Base-by-base conservation (phyloP, 2,113 vertebrate genomes). In the Hemibagrus wyckioides region DNA sequence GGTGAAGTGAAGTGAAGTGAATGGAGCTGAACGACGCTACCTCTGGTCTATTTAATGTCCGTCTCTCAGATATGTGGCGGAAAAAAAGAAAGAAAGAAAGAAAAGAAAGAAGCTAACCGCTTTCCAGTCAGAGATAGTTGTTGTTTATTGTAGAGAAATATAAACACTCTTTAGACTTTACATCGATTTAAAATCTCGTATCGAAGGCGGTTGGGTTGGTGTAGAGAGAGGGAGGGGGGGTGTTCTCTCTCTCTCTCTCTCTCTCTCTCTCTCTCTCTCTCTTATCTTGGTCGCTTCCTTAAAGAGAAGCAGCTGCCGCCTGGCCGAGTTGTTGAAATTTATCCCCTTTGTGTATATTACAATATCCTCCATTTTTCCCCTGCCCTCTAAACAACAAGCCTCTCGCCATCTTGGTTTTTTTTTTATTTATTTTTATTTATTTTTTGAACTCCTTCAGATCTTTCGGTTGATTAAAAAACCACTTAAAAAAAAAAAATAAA, bases 291-390 rank as follows among this genome's bases (percentile, higher is more conserved):
- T 92, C 88, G 95, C 95, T 96, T 94, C 96, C 96, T 96, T 94
- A 91, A 95, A 95, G 94, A 90, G 94, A 89, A 91, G 95, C 96
- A 94, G 96, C 96, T 94, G 96, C 96, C 87, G 96, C 91, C 91
- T 87, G 94, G 96, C 95, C 92, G 96, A 96, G 95, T 96, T 96
- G 96, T 94, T 95, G 96, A 97, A 97, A 97, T 97, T 94, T 96
- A 96, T 97, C 97, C 97, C 97, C 97, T 99, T 99, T 99, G 98
- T 99, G 97, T 98, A 97, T 97, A 98, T 98, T 97, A 97, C 97
- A 97, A 98, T 99, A 97, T 98, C 97, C 97, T 99, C 98, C 98
- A 99, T 99, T 97, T 98, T 96, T 76, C 84, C 61, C 86, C 94
- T 96, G 96, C 96, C 96, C 96, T 97, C 97, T 96, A 97, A 99